Evolutionary conservation across 1,140 invertebrate genomes (phyloP), one percentile per base, ranked within the genome.

Genomic region (Sycobia sp.): DNA sequence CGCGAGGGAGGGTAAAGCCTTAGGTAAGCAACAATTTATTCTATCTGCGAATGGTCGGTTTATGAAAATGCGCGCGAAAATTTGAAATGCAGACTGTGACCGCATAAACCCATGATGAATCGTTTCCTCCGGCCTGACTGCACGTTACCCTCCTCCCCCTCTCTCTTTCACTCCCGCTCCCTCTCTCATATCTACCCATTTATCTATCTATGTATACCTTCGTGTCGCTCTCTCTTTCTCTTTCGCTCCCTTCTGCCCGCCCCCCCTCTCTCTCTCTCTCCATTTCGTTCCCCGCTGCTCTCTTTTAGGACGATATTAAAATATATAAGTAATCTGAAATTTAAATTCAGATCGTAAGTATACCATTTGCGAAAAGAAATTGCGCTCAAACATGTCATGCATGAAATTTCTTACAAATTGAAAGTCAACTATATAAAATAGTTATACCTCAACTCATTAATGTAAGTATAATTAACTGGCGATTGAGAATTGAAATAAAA

Each of bases 121-220:
- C 61, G 53, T 25, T 56, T 55, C 50, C 56, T 59, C 47, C 29
- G n/a, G n/a, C n/a, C n/a, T n/a, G n/a, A n/a, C n/a, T n/a, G n/a
- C n/a, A n/a, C n/a, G n/a, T n/a, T n/a, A n/a, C n/a, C n/a, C n/a
- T n/a, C n/a, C n/a, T n/a, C n/a, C n/a, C n/a, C n/a, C n/a, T n/a
- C n/a, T n/a, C n/a, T n/a, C n/a, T n/a, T n/a, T n/a, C n/a, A n/a
- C n/a, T n/a, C n/a, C n/a, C n/a, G n/a, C n/a, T n/a, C n/a, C n/a
- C n/a, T n/a, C n/a, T n/a, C n/a, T n/a, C n/a, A n/a, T n/a, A n/a
- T n/a, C n/a, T n/a, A n/a, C n/a, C n/a, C n/a, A n/a, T n/a, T n/a
- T n/a, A n/a, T 34, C n/a, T 38, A 34, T 41, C 25, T 25, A 20
- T 49, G 32, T 61, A 56, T 44, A 16, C n/a, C 32, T 8, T 18